Evolutionary conservation across 23 tunicate species (phyloP).

Genomic region (Botrylloides violaceus): DNA sequence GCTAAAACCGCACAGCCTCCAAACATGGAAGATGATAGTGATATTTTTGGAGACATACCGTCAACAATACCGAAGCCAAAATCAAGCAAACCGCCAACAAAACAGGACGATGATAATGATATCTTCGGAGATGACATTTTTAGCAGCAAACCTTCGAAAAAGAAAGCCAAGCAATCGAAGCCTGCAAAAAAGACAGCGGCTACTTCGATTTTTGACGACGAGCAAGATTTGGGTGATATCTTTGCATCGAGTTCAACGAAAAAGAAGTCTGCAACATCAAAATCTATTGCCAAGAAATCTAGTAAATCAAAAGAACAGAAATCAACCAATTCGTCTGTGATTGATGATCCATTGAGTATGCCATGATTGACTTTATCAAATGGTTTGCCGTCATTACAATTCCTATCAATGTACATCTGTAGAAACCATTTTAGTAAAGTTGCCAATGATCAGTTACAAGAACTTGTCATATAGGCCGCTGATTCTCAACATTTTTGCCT

Average conservation of each 20-base stretch:
- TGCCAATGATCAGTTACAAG: too few relatives aligned
- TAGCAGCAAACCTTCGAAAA: not conserved
- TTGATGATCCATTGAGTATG: constrained; percentile 12
- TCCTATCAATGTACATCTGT: too few relatives aligned
- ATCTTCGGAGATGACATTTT: constrained; percentile 24
- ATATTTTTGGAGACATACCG: not conserved
- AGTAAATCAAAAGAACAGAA: not conserved
- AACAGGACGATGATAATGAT: not conserved
- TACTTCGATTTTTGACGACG: constrained; percentile 13
- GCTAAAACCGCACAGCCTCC: not conserved
- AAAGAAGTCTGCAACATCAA: not conserved
- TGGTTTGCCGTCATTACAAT: too few relatives aligned
- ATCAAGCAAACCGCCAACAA: not conserved
- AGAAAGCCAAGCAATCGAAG: not conserved
- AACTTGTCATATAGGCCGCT: too few relatives aligned
- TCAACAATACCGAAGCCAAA: not conserved
- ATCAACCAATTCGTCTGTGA: not conserved
- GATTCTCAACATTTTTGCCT: too few relatives aligned
- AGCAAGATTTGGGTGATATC: constrained; percentile 1
- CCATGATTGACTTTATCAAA: too few relatives aligned
- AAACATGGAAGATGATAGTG: not conserved
- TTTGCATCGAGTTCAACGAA: not conserved
- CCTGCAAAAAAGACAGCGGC: not conserved
- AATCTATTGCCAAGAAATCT: not conserved
- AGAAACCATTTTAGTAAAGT: too few relatives aligned